These are phyloP conservation scores for Ceraclea dissimilis DNA, from an alignment of 2,888 invertebrate species.

Conservation along the genomic window DNA sequence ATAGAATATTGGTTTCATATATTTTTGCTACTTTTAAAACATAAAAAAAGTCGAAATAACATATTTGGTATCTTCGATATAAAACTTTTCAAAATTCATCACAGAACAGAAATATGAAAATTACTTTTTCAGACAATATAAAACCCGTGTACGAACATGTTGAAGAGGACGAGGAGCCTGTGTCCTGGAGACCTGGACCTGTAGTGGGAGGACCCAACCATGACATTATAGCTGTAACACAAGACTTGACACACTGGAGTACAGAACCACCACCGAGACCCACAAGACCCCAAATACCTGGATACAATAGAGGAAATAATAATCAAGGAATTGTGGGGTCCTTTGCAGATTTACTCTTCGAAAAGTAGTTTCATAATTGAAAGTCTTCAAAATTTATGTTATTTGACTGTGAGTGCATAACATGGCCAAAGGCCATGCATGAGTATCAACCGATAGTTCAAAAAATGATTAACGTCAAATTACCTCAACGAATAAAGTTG, in stretches of 20 bases:
- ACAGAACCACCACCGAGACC: conserved; percentile 20
- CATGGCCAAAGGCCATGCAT: too few species aligned
- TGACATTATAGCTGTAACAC: conserved; percentile 19
- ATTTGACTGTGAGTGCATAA: background rate
- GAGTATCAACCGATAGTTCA: too few species aligned
- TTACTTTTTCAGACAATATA: conserved; percentile 15
- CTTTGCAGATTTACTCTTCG: conserved; percentile 19
- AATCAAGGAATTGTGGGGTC: conserved; percentile 18
- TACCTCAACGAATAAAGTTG: too few species aligned
- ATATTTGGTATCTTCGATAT: too few species aligned
- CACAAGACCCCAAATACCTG: conserved; percentile 22
- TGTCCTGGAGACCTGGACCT: conserved; percentile 20
- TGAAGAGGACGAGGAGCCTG: conserved; percentile 18
- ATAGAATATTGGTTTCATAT: too few species aligned
- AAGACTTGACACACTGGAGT: conserved; percentile 24
- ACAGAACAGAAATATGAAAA: too few species aligned
- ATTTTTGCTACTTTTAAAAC: too few species aligned
- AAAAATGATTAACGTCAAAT: too few species aligned
- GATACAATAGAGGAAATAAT: conserved; percentile 5
- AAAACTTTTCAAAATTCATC: too few species aligned
- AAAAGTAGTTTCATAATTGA: conserved; percentile 8
- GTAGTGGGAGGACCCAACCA: conserved; percentile 22
- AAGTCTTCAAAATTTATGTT: background rate
- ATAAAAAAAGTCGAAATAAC: too few species aligned
- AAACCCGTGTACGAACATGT: conserved; percentile 25